Conservation (phyloP, 2,797 vertebrate species). For the Pygocentrus nattereri region DNA sequence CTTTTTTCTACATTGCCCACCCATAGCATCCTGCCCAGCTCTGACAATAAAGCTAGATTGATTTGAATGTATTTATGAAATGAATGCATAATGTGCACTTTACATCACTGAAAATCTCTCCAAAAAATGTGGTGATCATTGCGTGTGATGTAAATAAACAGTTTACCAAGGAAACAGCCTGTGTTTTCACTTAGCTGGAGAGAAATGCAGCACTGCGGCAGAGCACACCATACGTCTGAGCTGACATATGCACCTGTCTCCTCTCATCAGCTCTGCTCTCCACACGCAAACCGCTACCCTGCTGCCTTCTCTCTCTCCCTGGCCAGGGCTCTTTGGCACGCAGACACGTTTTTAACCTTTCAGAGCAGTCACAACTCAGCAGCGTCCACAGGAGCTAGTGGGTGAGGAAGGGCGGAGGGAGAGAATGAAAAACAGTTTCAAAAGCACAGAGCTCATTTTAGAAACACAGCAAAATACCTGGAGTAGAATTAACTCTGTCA, state of each 20-base stretch:
- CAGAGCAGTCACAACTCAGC: constrained; percentile 5
- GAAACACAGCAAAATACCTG: background rate
- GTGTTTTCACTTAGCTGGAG: background rate
- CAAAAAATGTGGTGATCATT: background rate
- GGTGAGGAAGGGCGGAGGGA: too few relatives aligned
- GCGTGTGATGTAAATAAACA: background rate
- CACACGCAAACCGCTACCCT: background rate
- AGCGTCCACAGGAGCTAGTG: background rate
- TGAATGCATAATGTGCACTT: too few relatives aligned
- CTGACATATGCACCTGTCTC: constrained; percentile 48
- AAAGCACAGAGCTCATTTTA: background rate
- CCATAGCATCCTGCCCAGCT: too few relatives aligned
- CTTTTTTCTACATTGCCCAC: too few relatives aligned
- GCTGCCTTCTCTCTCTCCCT: background rate
- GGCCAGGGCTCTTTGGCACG: constrained; percentile 31
- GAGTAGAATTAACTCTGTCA: background rate
- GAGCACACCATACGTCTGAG: background rate
- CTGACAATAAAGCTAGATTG: too few relatives aligned
- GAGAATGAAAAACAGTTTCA: background rate
- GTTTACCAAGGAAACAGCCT: background rate
- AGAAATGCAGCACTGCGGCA: background rate
- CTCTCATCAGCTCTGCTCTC: constrained; percentile 25
- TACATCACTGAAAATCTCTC: too few relatives aligned
- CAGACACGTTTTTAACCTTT: constrained; percentile 50
- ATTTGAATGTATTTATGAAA: too few relatives aligned